These are phyloP conservation scores for Pachypsylla venusta DNA, from an alignment of 1,140 invertebrate species.

Conservation along the genomic window DNA sequence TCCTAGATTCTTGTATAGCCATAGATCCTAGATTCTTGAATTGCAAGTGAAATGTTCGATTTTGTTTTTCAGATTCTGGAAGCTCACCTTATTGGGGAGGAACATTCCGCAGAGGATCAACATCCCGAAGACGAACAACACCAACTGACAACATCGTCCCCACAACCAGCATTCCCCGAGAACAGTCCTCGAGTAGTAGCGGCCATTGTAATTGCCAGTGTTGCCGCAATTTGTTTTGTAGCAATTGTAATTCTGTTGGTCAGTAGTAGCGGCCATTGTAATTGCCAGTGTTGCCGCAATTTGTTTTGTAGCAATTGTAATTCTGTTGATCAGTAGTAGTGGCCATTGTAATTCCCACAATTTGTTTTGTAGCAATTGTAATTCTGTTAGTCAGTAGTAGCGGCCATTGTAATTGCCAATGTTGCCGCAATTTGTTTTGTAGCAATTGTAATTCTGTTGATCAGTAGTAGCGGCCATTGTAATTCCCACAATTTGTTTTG, in stretches of 20 bases:
- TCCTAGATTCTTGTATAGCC: too few species aligned
- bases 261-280: conserved; percentile 37
- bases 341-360: conserved; percentile 36
- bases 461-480: conserved; percentile 39
- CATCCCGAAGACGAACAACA: not conserved
- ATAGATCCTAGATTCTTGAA: too few species aligned
- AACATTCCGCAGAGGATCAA: not conserved
- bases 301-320: conserved; percentile 43
- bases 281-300: conserved; percentile 37
- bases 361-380: conserved; percentile 43
- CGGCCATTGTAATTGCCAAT: conserved; percentile 36
- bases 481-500: conserved; percentile 37
- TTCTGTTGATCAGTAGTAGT: conserved; percentile 45
- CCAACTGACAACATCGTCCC: conserved; percentile 23
- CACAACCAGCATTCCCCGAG: conserved; percentile 32
- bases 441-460: conserved; percentile 46
- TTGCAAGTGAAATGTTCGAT: too few species aligned
- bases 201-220: conserved; percentile 36
- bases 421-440: conserved; percentile 39
- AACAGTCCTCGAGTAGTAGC: conserved; percentile 34
- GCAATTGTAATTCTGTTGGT: conserved; percentile 48
- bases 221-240: conserved; percentile 39
- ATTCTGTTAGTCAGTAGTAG: conserved; percentile 44
- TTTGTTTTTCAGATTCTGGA: conserved; percentile 7
- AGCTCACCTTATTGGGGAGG: conserved; percentile 2